Conservation (phyloP, 2,888 invertebrate species). For the Branchipolynoe longqiensis region DNA sequence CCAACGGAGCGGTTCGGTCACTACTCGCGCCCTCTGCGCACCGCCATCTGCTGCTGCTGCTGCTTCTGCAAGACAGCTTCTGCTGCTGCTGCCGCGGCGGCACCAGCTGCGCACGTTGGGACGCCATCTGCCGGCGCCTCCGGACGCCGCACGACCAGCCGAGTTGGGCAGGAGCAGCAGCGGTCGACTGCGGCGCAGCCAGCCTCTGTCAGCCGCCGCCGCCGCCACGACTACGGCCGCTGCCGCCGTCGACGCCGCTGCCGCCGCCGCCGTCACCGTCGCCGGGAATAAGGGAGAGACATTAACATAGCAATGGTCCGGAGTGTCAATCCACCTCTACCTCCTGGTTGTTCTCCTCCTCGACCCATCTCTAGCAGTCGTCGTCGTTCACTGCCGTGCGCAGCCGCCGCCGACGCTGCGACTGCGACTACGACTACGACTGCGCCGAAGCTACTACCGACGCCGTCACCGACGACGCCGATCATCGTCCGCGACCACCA, state of each 20-base stretch:
- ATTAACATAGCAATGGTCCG: conserved; percentile 58
- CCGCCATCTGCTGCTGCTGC: background rate
- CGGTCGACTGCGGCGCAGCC: conserved; percentile 21
- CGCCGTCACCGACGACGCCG: background rate
- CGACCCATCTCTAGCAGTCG: background rate
- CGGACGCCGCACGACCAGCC: conserved; percentile 12
- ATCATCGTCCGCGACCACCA: background rate
- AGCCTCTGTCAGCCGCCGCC: conserved; percentile 2
- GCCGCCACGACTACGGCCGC: background rate
- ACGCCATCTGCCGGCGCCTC: background rate
- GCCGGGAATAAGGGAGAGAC: conserved; percentile 21
- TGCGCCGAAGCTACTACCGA: no score
- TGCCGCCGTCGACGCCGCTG: no score
- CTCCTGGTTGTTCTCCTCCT: conserved; percentile 2
- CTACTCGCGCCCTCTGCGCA: background rate
- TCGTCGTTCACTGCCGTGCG: background rate
- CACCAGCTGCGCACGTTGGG: background rate
- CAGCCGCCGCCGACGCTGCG: background rate
- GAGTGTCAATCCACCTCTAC: background rate
- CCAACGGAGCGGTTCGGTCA: background rate
- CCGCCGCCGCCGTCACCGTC: background rate
- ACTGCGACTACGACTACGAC: background rate
- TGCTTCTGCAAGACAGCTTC: background rate
- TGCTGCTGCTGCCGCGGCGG: conserved; percentile 7
- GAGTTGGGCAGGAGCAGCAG: conserved; percentile 37